Base-by-base conservation (phyloP, 1,140 invertebrate genomes). In the Grapholita molesta region DNA sequence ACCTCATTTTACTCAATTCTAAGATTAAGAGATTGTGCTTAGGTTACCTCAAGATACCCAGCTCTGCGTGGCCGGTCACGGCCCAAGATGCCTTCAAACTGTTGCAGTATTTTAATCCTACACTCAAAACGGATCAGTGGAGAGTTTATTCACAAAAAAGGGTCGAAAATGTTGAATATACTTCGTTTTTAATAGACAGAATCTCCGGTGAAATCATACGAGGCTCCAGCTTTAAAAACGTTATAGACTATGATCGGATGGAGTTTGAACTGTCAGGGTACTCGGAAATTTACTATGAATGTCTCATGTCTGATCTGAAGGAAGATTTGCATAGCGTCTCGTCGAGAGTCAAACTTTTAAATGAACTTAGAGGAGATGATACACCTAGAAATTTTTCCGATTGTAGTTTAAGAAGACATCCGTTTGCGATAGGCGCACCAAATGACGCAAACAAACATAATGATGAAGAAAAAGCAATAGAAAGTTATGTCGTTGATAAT, bases 41-140 rank as follows among this genome's bases (percentile, higher is more conserved):
- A 28, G 88, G 79, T 11, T 71, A 85, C 3, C 67, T 88, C 7
- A 88, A 88, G 69, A 88, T 89, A 53, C 86, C 85, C 0, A 70
- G 78, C 7, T 65, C 72, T 0, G 77, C 75, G 21, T 89, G 86
- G 84, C 87, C 88, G 0, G 76, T 84, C 0, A 83, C 80, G 0
- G 84, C 85, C 2, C 68, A 80, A n/a, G 85, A 89, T 21, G 80
- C 78, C 0, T 89, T 90, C 30, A 88, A 89, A 67, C 69, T 87
- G 0, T 70, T 90, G 25, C 88, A 90, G 33, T 89, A 88, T 53
- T 90, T 89, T 12, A 90, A 90, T 70, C 86, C 86, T 0, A 78
- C 74, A 2, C 61, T 90, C 35, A 83, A 78, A 67, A 89, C 84
- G 0, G 64, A 80, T 68, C 25, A 73, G 18, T 90, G 86, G 86